Evolutionary conservation across 2,888 invertebrate genomes (phyloP).

Genomic region (Phaedon cochleariae): DNA sequence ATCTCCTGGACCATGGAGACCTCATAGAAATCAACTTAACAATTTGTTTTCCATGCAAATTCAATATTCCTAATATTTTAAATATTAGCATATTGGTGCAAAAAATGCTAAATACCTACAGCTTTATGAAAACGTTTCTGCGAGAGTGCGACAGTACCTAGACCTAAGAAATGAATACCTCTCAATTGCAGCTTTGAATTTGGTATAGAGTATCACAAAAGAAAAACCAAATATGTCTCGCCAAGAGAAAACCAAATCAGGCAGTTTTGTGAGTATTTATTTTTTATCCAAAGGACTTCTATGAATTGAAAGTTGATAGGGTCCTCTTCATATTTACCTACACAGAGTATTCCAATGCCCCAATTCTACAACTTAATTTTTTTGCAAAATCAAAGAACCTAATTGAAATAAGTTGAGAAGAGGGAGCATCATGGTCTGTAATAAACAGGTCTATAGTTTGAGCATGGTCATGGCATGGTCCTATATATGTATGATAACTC

Average conservation of each 20-base stretch:
- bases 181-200: conserved; percentile 4
- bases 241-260: conserved; percentile 71
- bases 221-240: conserved; percentile 63
- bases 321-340: no score
- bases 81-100: background rate
- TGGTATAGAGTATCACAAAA: conserved; percentile 4
- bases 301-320: no score
- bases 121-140: background rate
- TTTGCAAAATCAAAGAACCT: no score
- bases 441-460: background rate
- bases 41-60: background rate
- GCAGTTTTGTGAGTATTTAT: conserved; percentile 68
- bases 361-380: no score
- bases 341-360: no score
- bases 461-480: background rate
- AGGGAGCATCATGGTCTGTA: no score
- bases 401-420: background rate
- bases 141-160: background rate
- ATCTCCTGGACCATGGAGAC: no score
- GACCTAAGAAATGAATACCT: background rate
- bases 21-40: background rate
- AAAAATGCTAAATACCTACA: background rate
- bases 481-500: background rate
- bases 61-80: background rate
- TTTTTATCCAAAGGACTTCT: no score